Conservation (phyloP, 2,888 invertebrate species). For the Parnassius apollo region DNA sequence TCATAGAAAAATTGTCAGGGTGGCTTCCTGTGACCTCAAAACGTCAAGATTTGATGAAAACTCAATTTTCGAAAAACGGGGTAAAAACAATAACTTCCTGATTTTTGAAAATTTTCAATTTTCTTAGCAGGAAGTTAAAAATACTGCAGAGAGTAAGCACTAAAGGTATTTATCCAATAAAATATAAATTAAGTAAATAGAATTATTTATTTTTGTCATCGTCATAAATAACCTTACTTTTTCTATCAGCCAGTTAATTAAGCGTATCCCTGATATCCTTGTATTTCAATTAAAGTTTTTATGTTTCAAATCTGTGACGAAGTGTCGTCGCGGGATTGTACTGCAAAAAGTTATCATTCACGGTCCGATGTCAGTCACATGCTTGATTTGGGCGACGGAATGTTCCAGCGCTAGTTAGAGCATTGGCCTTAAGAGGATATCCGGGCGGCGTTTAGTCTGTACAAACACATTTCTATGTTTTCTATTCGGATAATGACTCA, state of each 20-base stretch:
- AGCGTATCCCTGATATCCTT: conserved; percentile 28
- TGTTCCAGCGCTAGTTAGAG: conserved; percentile 11
- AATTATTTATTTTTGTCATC: conserved; percentile 3
- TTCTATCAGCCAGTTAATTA: conserved; percentile 18
- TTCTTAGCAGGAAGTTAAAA: too few species aligned
- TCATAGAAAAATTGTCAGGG: too few species aligned
- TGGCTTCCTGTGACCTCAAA: too few species aligned
- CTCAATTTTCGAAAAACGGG: too few species aligned
- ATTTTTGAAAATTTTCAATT: too few species aligned
- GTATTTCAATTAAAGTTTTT: conserved; percentile 23
- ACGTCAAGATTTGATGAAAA: too few species aligned
- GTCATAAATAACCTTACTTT: conserved; percentile 7
- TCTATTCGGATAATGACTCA: too few species aligned
- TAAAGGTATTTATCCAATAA: not conserved
- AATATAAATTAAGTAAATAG: conserved; percentile 11
- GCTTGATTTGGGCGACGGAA: conserved; percentile 12
- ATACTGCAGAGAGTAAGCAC: too few species aligned
- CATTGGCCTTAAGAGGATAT: too few species aligned
- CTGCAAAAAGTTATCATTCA: conserved; percentile 26
- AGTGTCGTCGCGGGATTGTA: conserved; percentile 15
- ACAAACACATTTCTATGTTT: too few species aligned
- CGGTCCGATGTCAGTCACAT: conserved; percentile 26
- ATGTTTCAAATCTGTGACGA: conserved; percentile 9
- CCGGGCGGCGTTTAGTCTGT: too few species aligned
- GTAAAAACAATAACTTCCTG: too few species aligned